A percentile compares a stretch with the other conserved stretches of the same genome.
phyloP scores from a whole-genome alignment of 2,888 invertebrate genomes.

The Thymelicus lineola region DNA sequence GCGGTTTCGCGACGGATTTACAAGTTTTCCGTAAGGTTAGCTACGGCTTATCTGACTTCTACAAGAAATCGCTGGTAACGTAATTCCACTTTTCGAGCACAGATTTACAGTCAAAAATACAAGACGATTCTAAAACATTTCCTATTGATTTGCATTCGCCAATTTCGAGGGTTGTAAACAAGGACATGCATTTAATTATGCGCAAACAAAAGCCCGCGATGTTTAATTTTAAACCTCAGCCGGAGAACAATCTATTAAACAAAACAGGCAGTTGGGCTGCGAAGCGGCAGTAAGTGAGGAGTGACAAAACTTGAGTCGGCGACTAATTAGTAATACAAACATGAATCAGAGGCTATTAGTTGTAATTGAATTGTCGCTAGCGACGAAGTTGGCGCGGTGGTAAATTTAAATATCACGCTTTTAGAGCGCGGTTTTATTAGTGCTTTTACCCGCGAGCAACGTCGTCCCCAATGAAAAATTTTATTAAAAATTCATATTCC shows the following conservation, averaged over 20 bases:
- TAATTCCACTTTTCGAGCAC: constrained; percentile 13
- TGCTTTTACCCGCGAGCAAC: constrained; percentile 47
- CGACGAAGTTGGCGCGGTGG: constrained; percentile 75
- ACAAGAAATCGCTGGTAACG: constrained; percentile 48
- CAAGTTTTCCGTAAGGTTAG: constrained; percentile 70
- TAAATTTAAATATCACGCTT: constrained; percentile 82
- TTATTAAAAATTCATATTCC: constrained; percentile 44
- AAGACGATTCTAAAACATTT: constrained; percentile 19
- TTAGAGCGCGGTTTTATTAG: constrained; percentile 66
- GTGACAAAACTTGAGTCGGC: constrained; percentile 83
- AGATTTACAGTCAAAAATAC: constrained; percentile 22
- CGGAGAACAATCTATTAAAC: constrained; percentile 75
- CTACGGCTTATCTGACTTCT: constrained; percentile 55
- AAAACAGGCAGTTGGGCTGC: constrained; percentile 63
- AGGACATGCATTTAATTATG: constrained; percentile 66
- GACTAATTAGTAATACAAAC: constrained; percentile 85
- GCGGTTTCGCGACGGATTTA: constrained; percentile 73
- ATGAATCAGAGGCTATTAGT: constrained; percentile 85
- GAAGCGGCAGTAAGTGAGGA: constrained; percentile 73
- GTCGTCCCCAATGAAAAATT: constrained; percentile 42
- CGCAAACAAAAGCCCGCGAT: constrained; percentile 63
- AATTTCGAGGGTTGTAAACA: constrained; percentile 36
- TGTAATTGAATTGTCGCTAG: constrained; percentile 83
- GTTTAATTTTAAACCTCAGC: constrained; percentile 63
- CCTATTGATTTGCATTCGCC: constrained; percentile 13